Evolutionary conservation across 2,113 vertebrate genomes (phyloP), one percentile per base, ranked within the genome.

Genomic region (Prionailurus viverrinus): DNA sequence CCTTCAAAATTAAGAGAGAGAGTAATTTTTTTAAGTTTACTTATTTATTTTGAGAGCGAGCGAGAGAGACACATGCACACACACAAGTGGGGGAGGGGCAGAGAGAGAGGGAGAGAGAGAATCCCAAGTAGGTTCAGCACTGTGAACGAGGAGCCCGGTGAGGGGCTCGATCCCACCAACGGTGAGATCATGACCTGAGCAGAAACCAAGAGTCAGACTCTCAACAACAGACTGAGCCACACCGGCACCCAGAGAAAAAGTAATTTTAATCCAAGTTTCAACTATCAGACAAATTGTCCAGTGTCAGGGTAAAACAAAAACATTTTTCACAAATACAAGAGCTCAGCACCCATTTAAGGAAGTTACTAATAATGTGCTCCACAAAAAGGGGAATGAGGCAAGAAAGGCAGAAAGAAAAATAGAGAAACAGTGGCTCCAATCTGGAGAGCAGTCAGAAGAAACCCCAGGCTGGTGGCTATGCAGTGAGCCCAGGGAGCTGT

Each of bases 221-320:
- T 23, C 58, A 61, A 61, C 2, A 8, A 25, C 58, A 61, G 58
- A 55, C 15, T 55, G 53, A 23, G 58, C 58, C 58, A 61, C 21
- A 9, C 21, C 8, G 3, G 21, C 18, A 18, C 8, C 58, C 58
- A 81, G 36, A 88, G 29, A 18, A 7, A 96, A 92, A 41, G 33
- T 69, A 13, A 84, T 91, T 83, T 94, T 61, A 95, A 74, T 27
- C 55, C 63, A 87, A 63, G 85, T 84, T 97, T 84, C 65, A 84
- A 87, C 51, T 51, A 23, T 41, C 23, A 78, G 63, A 96, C 53
- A 87, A 89, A 91, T 83, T 48, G 65, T 29, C n/a, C 63, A 36
- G 7, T 21, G 16, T 68, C 27, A 61, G 48, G 58, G 16, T 39
- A 81, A 36, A 94, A 87, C 84, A 91, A 97, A 71, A 41, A 45